Base-by-base conservation (phyloP, 2,113 vertebrate genomes). In the Tympanuchus pallidicinctus region DNA sequence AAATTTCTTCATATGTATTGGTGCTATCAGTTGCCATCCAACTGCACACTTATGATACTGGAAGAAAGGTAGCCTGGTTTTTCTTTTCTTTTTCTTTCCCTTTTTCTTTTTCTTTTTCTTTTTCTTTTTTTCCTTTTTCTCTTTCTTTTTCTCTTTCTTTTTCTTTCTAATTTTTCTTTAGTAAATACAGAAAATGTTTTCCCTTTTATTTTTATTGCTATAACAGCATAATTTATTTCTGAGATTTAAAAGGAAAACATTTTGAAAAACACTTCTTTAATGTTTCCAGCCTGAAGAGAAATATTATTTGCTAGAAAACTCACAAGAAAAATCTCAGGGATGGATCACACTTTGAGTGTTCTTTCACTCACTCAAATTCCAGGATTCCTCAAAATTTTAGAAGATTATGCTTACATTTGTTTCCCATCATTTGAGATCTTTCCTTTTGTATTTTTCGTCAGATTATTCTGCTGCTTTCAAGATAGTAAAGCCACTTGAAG, bases 181-280 rank as follows among this genome's bases (percentile, higher is more conserved):
- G 9, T 3, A 25, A 32, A 32, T 36, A 66, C 1, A 56, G 19
- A 67, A 59, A 52, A 32, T 0, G 22, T 14, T 56, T 42, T 8
- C 5, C 30, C 13, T 21, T 38, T 30, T 40, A 22, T 69, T 12
- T 38, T 12, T 36, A 22, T 50, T 18, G 3, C 20, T 6, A 6
- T 32, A 50, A 47, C 5, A 52, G 1, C 2, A 4, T 36, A n/a
- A 59, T 90, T 48, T 52, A 3, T 14, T 19, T 36, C 20, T 21
- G 52, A 64, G 20, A 40, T 45, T 38, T 43, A 38, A 42, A n/a
- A 60, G 38, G 8, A 81, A 67, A 75, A 56, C 30, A 19, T 5
- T 6, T 71, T 73, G 38, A 3, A n/a, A 70, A 71, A 18, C 27
- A 24, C 3, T 0, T 2, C 2, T 48, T 47, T 61, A 2, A 15